Conservation (phyloP, 2,888 invertebrate species). For the Pardosa pseudoannulata region DNA sequence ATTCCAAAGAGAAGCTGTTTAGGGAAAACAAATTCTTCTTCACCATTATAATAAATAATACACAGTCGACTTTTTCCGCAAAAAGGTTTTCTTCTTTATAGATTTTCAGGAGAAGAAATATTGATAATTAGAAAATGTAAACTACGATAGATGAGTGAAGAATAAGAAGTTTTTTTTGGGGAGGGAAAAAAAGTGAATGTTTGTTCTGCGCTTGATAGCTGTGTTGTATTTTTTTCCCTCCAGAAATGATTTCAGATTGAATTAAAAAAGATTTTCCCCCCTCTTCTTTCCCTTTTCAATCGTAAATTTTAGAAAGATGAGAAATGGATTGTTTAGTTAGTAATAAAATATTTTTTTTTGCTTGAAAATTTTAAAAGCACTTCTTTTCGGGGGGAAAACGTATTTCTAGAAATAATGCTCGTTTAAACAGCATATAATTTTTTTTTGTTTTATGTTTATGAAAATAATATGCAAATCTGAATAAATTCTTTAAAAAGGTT, state of each 20-base stretch:
- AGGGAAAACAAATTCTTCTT: constrained; percentile 44
- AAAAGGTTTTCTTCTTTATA: constrained; percentile 5
- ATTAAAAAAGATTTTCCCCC: not conserved
- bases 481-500: no score
- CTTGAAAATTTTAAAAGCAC: not conserved
- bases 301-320: constrained; percentile 3
- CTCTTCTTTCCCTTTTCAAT: not conserved
- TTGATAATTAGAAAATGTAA: constrained; percentile 72
- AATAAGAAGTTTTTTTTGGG: constrained; percentile 11
- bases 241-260: not conserved
- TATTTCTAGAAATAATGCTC: no score
- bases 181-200: constrained; percentile 35
- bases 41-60: constrained; percentile 60
- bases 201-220: constrained; percentile 53
- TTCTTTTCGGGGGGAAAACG: no score
- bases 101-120: constrained; percentile 55
- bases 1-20: constrained; percentile 33
- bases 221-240: constrained; percentile 18
- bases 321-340: constrained; percentile 6
- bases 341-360: not conserved
- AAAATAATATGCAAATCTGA: not conserved
- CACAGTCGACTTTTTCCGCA: constrained; percentile 22
- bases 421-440: not conserved
- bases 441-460: not conserved
- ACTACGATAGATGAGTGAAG: constrained; percentile 55